A percentile compares a stretch with the other conserved stretches of the same genome.
Conservation (phyloP, 2,888 invertebrate genomes). For the Noctua janthe region DNA sequence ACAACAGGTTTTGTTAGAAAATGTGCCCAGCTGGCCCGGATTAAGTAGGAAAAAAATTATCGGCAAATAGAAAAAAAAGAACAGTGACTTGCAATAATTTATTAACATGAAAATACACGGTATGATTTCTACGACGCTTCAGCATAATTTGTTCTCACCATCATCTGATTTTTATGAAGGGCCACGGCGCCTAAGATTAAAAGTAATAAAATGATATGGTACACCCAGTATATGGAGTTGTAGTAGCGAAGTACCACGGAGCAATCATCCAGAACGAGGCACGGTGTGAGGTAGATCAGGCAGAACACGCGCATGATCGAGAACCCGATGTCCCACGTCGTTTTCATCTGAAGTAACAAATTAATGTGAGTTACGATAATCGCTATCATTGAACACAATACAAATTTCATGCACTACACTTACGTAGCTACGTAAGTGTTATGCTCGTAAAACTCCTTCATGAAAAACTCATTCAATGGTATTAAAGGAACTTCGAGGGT, state of each 20-base stretch:
- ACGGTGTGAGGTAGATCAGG: constrained; percentile 84
- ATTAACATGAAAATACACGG: constrained; percentile 8
- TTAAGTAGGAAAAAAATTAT: neutral
- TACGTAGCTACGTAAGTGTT: neutral
- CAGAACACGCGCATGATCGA: constrained; percentile 85
- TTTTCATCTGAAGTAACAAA: constrained; percentile 87
- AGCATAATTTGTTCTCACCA: neutral
- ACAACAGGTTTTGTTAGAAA: neutral
- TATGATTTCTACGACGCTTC: constrained; percentile 5
- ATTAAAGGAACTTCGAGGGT: too few relatives aligned
- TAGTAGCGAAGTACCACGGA: constrained; percentile 77
- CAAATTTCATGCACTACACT: too few relatives aligned
- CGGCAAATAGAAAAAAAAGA: neutral
- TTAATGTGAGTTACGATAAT: neutral
- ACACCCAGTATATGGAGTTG: constrained; percentile 86
- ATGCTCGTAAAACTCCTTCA: too few relatives aligned
- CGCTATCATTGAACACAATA: neutral
- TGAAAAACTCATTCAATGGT: too few relatives aligned
- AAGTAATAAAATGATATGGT: constrained; percentile 77
- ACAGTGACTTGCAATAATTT: constrained; percentile 4
- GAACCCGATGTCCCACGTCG: constrained; percentile 89
- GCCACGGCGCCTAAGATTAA: constrained; percentile 74
- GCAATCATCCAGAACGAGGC: constrained; percentile 76
- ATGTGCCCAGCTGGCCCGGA: neutral
- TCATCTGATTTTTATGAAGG: constrained; percentile 56